Evolutionary conservation across 2,888 invertebrate genomes (phyloP).

Genomic region (Cacoxenus indagator): DNA sequence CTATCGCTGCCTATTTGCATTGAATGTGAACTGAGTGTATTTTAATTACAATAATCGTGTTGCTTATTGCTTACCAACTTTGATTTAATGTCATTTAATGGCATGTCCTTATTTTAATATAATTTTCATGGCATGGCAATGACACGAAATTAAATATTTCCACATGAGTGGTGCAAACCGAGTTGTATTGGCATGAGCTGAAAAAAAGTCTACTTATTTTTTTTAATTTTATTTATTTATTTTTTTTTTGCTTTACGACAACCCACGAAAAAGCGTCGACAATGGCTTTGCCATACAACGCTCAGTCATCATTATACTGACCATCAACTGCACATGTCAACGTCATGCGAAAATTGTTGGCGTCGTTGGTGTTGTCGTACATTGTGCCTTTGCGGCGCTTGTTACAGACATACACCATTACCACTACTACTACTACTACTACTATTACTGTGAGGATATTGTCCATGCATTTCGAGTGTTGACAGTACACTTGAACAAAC

Average conservation of each 20-base stretch:
- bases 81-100: conserved; percentile 1
- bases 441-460: conserved; percentile 2
- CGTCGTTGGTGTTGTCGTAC: conserved; percentile 1
- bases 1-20: conserved; percentile 25
- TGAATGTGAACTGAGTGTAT: conserved; percentile 51
- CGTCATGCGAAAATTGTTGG: conserved; percentile 40
- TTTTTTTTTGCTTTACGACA: neutral
- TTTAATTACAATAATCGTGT: conserved; percentile 56
- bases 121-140: conserved; percentile 55
- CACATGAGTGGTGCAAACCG: conserved; percentile 43
- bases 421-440: too few relatives aligned
- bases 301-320: conserved; percentile 66
- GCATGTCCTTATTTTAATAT: conserved; percentile 46
- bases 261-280: neutral
- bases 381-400: neutral
- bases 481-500: conserved; percentile 62
- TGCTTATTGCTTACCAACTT: conserved; percentile 22
- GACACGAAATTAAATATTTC: conserved; percentile 62
- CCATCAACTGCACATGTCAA: conserved; percentile 68
- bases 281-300: conserved; percentile 31
- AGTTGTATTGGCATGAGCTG: neutral
- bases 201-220: neutral
- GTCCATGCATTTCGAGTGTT: conserved; percentile 33
- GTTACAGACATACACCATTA: neutral
- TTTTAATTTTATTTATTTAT: neutral